These are phyloP conservation scores for Cephus nigrinus DNA, from an alignment of 2,888 invertebrate genomes.

Conservation along the genomic window DNA sequence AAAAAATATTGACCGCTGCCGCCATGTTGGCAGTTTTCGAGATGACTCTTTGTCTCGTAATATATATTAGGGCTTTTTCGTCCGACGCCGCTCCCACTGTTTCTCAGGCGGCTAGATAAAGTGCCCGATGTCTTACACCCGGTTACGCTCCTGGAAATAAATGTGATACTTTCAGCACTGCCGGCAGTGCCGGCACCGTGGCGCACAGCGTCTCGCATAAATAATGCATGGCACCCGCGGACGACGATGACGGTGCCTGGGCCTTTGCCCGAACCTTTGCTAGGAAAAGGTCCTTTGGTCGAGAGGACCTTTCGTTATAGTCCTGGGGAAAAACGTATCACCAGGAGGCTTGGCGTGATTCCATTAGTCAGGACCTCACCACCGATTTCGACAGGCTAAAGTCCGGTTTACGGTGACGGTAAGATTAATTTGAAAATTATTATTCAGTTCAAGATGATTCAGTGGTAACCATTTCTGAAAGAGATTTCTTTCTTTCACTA, in stretches of 20 bases:
- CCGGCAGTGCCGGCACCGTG: conserved; percentile 35
- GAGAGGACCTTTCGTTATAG: background rate
- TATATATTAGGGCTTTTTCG: conserved; percentile 24
- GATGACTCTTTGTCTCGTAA: background rate
- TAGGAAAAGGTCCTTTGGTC: conserved; percentile 21
- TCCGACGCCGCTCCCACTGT: conserved; percentile 38
- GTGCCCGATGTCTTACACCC: conserved; percentile 42
- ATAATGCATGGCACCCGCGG: conserved; percentile 39
- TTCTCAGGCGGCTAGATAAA: conserved; percentile 40
- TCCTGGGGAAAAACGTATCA: conserved; percentile 40
- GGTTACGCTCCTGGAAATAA: conserved; percentile 36
- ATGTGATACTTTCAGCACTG: conserved; percentile 57
- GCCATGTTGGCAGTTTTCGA: conserved; percentile 14
- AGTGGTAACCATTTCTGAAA: background rate
- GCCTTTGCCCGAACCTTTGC: background rate
- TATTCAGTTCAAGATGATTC: background rate
- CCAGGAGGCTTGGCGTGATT: conserved; percentile 55
- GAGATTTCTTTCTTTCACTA: background rate
- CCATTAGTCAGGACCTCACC: conserved; percentile 58
- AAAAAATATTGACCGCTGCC: background rate
- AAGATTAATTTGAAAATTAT: background rate
- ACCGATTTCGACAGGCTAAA: conserved; percentile 27
- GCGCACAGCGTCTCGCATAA: conserved; percentile 41
- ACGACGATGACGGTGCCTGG: background rate
- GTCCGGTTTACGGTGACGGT: conserved; percentile 12